These are phyloP conservation scores for Plodia interpunctella DNA, from an alignment of 1,140 invertebrate species.

Conservation along the genomic window DNA sequence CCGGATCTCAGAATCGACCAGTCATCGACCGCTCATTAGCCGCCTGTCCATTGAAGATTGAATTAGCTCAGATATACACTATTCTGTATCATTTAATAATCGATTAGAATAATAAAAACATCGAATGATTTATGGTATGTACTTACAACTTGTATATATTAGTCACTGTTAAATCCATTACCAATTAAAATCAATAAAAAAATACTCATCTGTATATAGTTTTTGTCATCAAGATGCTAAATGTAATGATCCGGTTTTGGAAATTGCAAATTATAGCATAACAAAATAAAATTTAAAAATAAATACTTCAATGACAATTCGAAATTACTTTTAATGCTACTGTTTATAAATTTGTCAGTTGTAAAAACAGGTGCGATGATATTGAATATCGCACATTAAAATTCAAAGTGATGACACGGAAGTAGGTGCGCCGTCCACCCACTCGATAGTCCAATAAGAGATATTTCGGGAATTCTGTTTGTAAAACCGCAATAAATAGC, in stretches of 20 bases:
- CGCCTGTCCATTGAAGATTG: conserved; percentile 46
- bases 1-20: conserved; percentile 30
- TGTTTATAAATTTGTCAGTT: conserved; percentile 4
- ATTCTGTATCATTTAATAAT: conserved; percentile 38
- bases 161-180: background rate
- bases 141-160: conserved; percentile 22
- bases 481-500: conserved; percentile 19
- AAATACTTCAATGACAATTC: background rate
- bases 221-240: too few species aligned
- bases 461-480: conserved; percentile 16
- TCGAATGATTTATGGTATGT: background rate
- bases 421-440: conserved; percentile 10
- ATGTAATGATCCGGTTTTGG: too few species aligned
- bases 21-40: conserved; percentile 56
- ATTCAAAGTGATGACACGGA: conserved; percentile 30
- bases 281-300: background rate
- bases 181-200: background rate
- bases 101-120: conserved; percentile 35
- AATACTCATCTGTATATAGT: too few species aligned
- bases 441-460: conserved; percentile 12
- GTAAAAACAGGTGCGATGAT: conserved; percentile 22
- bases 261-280: too few species aligned
- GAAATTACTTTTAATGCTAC: background rate
- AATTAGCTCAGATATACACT: conserved; percentile 46
- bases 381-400: conserved; percentile 23